phyloP scores from a whole-genome alignment of 53 echinoderm and acorn worm species.

The Echinometra lucunter region DNA sequence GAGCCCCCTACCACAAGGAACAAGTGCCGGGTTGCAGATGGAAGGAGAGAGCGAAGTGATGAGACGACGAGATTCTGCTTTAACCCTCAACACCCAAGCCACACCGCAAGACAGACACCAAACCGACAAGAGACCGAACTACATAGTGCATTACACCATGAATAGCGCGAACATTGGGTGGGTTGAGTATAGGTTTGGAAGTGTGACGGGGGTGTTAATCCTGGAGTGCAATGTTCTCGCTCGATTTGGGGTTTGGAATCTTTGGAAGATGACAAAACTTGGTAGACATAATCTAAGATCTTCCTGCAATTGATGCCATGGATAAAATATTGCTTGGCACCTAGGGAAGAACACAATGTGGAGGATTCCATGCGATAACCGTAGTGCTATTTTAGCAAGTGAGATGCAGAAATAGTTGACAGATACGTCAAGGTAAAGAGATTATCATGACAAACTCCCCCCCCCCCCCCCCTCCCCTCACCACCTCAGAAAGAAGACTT shows the following conservation, averaged over 20 bases:
- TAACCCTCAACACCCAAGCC: too few species aligned
- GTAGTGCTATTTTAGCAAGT: not conserved
- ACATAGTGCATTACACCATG: too few species aligned
- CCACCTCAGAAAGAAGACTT: not conserved
- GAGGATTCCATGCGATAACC: not conserved
- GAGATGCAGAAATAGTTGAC: not conserved
- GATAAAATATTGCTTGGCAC: not conserved
- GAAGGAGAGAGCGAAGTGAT: slow-evolving; percentile 6
- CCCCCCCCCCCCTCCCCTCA: too few species aligned
- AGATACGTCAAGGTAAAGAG: too few species aligned
- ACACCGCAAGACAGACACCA: too few species aligned
- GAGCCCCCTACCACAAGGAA: slow-evolving; percentile 1
- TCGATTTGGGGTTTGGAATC: not conserved
- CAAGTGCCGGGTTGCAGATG: slow-evolving; percentile 11
- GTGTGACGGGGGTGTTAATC: too few species aligned
- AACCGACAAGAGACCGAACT: too few species aligned
- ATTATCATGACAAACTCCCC: too few species aligned
- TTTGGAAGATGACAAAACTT: not conserved
- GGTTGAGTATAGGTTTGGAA: too few species aligned
- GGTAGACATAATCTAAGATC: slow-evolving; percentile 6
- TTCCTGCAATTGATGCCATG: not conserved
- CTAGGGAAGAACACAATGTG: not conserved
- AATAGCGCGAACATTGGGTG: too few species aligned
- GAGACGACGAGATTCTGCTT: not conserved
- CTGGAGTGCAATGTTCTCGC: not conserved